A percentile compares a stretch with the other conserved stretches of the same genome.
phyloP scores from a whole-genome alignment of 2,113 vertebrate genomes.

The Chlamydotis undulata region DNA sequence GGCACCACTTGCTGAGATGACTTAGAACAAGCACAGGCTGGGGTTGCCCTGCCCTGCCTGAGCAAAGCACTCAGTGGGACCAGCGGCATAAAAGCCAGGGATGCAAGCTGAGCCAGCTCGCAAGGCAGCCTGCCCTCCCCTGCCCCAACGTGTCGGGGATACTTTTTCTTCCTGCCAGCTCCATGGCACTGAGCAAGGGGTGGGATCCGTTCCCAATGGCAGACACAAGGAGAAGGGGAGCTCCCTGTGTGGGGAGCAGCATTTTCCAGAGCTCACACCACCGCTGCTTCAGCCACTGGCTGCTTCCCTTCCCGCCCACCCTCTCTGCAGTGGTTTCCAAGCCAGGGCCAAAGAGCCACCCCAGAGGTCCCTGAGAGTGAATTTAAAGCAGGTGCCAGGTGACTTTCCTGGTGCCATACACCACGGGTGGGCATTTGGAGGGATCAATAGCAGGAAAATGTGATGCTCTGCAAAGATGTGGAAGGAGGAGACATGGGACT shows the following conservation, averaged over 20 bases:
- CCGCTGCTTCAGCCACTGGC: background rate
- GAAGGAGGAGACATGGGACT: background rate
- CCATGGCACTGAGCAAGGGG: background rate
- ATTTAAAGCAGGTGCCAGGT: background rate
- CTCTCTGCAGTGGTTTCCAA: background rate
- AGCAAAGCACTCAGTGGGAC: background rate
- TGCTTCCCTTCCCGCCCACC: background rate
- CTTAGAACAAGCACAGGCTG: background rate
- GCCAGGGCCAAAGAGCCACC: background rate
- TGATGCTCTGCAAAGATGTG: background rate
- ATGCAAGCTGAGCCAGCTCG: background rate
- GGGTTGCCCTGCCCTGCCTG: background rate
- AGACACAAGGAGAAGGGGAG: background rate
- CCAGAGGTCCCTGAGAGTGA: background rate
- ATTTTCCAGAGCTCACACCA: background rate
- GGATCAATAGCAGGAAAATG: background rate
- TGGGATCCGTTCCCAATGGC: background rate
- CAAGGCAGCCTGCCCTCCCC: background rate
- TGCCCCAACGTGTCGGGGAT: background rate
- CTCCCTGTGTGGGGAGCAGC: background rate
- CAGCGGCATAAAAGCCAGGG: background rate
- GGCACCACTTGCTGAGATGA: background rate
- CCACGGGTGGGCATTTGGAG: background rate
- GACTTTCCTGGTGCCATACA: background rate
- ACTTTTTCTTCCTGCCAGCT: background rate